phyloP scores from a whole-genome alignment of 2,113 vertebrate genomes.

The Mormoops blainvillei region DNA sequence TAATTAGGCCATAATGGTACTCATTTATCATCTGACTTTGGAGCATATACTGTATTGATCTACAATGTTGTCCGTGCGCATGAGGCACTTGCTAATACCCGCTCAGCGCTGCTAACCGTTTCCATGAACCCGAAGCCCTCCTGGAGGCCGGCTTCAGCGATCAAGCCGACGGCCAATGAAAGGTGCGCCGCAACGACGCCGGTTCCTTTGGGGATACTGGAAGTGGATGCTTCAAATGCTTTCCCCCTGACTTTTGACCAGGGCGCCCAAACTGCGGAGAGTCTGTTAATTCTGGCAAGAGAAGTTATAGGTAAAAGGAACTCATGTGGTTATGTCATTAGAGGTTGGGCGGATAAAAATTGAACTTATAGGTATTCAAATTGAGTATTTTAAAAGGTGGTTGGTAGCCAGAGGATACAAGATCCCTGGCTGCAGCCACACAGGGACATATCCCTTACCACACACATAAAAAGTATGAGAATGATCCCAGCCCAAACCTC shows the following conservation, averaged over 20 bases:
- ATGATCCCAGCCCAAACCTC: rapidly evolving
- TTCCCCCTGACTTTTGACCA: background rate
- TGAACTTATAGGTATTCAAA: background rate
- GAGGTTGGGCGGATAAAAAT: background rate
- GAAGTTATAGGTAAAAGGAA: background rate
- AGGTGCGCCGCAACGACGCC: rapidly evolving
- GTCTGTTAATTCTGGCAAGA: background rate
- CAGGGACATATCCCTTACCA: background rate
- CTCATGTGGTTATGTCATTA: background rate
- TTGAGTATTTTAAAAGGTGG: background rate
- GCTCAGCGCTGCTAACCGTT: background rate
- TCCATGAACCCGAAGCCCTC: conserved; percentile 17
- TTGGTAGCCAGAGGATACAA: background rate
- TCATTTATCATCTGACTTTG: conserved; percentile 45
- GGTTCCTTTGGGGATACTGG: rapidly evolving
- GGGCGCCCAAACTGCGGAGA: background rate
- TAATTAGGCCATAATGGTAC: conserved; percentile 69
- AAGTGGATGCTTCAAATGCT: background rate
- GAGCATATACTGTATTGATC: conserved; percentile 53
- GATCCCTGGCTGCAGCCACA: background rate
- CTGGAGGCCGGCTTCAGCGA: background rate
- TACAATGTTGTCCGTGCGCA: background rate
- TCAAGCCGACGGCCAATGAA: background rate
- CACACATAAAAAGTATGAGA: background rate
- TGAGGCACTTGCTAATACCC: background rate